phyloP scores from a whole-genome alignment of 2,888 invertebrate genomes.

The Mythimna pallens region DNA sequence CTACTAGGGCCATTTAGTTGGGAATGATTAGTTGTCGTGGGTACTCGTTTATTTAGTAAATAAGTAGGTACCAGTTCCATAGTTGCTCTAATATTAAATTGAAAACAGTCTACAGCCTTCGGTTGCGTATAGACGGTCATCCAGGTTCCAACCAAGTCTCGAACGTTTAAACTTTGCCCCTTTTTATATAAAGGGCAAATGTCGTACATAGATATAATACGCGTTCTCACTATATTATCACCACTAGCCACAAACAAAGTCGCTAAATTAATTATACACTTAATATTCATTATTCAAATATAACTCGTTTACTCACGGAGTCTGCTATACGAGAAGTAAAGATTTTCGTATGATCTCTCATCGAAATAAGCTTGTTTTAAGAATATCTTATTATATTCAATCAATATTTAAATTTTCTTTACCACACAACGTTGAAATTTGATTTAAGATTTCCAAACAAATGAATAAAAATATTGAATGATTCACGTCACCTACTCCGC shows the following conservation, averaged over 20 bases:
- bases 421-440: constrained; percentile 42
- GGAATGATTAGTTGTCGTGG: neutral
- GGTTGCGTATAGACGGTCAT: constrained; percentile 72
- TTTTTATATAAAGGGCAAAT: constrained; percentile 62
- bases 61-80: constrained; percentile 66
- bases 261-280: constrained; percentile 42
- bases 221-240: constrained; percentile 38
- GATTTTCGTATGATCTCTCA: constrained; percentile 1
- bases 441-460: constrained; percentile 51
- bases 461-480: constrained; percentile 34
- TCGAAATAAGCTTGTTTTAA: constrained; percentile 35
- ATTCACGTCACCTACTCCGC: neutral
- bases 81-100: constrained; percentile 67
- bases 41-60: neutral
- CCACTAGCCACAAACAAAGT: constrained; percentile 35
- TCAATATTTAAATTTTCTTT: constrained; percentile 44
- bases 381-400: constrained; percentile 23
- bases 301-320: constrained; percentile 52
- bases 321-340: constrained; percentile 21
- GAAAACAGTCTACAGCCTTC: constrained; percentile 68
- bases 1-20: constrained; percentile 3
- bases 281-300: constrained; percentile 56
- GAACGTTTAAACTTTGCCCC: constrained; percentile 58
- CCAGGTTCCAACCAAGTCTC: constrained; percentile 71
- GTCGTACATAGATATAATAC: constrained; percentile 36